phyloP scores from a whole-genome alignment of 2,113 vertebrate species.

The Dromiciops gliroides region DNA sequence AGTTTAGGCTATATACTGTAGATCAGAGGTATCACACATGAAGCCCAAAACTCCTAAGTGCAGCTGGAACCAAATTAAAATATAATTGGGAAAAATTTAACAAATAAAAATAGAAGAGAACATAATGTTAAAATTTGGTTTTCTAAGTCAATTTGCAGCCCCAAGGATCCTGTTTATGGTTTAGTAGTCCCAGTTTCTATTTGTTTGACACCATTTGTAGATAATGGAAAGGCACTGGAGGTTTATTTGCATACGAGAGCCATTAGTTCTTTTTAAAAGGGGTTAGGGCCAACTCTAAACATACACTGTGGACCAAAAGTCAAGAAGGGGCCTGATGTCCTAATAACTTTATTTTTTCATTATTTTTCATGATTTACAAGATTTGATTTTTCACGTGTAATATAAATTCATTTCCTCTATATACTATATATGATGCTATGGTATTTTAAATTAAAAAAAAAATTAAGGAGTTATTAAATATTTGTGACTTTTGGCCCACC shows the following conservation, averaged over 20 bases:
- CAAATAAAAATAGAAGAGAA: not conserved
- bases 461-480: no score
- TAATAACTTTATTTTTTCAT: no score
- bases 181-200: not conserved
- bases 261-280: not conserved
- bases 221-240: not conserved
- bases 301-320: no score
- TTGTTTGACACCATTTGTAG: not conserved
- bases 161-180: not conserved
- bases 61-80: not conserved
- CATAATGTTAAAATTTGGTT: not conserved
- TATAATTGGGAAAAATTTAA: not conserved
- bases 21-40: not conserved
- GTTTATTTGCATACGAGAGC: conserved; percentile 12
- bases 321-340: no score
- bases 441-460: no score
- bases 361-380: no score
- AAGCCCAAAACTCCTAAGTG: not conserved
- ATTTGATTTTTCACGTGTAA: no score
- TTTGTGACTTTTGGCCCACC: no score
- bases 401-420: no score
- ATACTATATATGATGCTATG: no score
- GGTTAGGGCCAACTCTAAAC: not conserved
- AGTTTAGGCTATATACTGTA: not conserved
- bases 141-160: not conserved